phyloP scores from a whole-genome alignment of 2,113 vertebrate genomes.

The Carassius auratus region DNA sequence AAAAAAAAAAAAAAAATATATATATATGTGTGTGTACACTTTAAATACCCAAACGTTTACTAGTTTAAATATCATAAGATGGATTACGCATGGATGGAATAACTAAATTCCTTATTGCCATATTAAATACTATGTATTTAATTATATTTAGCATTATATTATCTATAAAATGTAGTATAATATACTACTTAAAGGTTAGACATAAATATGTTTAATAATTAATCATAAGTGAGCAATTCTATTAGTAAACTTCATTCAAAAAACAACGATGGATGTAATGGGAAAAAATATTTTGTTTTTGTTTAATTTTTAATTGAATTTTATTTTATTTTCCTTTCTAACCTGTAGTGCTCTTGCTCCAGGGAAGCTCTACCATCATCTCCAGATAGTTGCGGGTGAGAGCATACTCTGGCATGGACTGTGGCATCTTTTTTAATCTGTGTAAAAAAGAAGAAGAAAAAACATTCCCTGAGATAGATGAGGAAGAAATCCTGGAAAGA shows the following conservation, averaged over 20 bases:
- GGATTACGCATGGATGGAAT: neutral
- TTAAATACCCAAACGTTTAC: no score
- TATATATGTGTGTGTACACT: no score
- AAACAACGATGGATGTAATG: neutral
- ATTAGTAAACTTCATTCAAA: neutral
- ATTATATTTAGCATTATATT: neutral
- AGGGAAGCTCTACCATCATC: conserved; percentile 95
- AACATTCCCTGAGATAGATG: neutral
- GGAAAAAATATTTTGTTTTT: neutral
- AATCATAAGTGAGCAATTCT: neutral
- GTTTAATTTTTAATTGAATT: neutral
- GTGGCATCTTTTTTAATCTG: conserved; percentile 98
- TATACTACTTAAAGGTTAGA: neutral
- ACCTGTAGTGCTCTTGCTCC: conserved; percentile 95
- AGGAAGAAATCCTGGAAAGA: neutral
- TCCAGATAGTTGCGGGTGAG: conserved; percentile 96
- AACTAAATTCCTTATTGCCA: neutral
- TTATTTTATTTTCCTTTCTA: neutral
- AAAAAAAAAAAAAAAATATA: neutral
- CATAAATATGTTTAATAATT: neutral
- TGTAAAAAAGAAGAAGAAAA: neutral
- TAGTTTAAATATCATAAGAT: neutral
- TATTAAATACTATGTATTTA: neutral
- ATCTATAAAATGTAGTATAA: neutral
- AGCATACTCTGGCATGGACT: conserved; percentile 96